These are phyloP conservation scores for Siniperca obscura DNA, from an alignment of 2,797 vertebrate genomes.

Conservation along the genomic window DNA sequence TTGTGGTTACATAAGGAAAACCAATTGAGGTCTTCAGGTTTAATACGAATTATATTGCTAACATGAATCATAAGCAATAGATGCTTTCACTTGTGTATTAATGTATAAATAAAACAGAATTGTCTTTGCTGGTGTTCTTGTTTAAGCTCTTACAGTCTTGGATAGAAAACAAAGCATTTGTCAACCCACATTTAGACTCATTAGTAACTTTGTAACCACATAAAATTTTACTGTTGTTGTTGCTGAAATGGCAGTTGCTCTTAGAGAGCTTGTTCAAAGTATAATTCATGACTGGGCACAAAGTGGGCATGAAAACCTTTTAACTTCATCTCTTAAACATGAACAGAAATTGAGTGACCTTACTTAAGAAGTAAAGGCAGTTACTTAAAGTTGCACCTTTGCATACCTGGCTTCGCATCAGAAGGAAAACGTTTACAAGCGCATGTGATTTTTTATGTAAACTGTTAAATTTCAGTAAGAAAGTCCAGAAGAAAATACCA, in stretches of 20 bases:
- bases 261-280: background rate
- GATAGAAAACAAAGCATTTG: slow-evolving; percentile 2
- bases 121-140: background rate
- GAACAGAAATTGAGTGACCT: background rate
- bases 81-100: background rate
- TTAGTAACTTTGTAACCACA: background rate
- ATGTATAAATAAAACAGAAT: background rate
- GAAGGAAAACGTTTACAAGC: background rate
- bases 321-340: background rate
- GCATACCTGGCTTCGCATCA: background rate
- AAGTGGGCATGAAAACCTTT: background rate
- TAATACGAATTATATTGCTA: background rate
- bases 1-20: background rate
- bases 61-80: background rate
- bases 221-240: background rate
- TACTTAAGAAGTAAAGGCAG: background rate
- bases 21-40: background rate
- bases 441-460: slow-evolving; percentile 13
- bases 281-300: background rate
- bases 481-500: slow-evolving; percentile 11
- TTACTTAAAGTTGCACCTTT: background rate
- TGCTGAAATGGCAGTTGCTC: no score
- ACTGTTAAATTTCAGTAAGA: background rate
- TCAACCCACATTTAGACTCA: background rate
- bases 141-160: background rate